These are phyloP conservation scores for Meloidogyne exigua DNA, from an alignment of 1,140 invertebrate species.

Conservation along the genomic window DNA sequence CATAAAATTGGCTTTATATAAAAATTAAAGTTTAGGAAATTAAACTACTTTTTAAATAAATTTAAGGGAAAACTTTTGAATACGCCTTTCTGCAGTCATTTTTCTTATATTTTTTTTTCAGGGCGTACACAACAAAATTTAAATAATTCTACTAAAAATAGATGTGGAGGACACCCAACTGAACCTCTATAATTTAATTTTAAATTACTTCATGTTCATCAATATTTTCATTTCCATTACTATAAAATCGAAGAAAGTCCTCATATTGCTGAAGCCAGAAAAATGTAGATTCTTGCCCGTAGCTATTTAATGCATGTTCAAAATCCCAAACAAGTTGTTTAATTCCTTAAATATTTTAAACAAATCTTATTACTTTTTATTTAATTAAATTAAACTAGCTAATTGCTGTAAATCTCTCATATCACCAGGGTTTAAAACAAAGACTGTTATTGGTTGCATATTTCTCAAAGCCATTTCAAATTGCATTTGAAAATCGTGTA, in stretches of 20 bases:
- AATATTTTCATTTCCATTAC: constrained; percentile 47
- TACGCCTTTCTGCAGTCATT: neutral
- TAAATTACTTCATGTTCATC: constrained; percentile 6
- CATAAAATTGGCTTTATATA: too few species aligned
- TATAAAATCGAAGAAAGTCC: constrained; percentile 59
- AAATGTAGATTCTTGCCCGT: constrained; percentile 60
- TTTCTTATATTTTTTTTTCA: neutral
- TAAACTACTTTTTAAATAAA: too few species aligned
- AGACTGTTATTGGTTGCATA: constrained; percentile 62
- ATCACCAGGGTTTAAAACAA: constrained; percentile 58
- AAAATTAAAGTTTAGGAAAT: too few species aligned
- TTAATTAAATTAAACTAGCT: too few species aligned
- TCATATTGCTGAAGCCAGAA: constrained; percentile 62
- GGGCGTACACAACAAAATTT: too few species aligned
- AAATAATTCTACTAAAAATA: too few species aligned
- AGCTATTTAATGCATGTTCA: constrained; percentile 56
- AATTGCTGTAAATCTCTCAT: constrained; percentile 54
- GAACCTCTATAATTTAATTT: neutral
- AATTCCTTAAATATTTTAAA: constrained; percentile 41
- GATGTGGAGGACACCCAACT: too few species aligned
- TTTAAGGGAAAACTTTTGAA: too few species aligned
- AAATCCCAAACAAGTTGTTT: constrained; percentile 56
- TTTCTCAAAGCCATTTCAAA: constrained; percentile 58
- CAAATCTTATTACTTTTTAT: neutral
- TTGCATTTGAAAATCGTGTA: constrained; percentile 56